These are phyloP conservation scores for Dolichoris vasculosae DNA, from an alignment of 1,140 invertebrate genomes.

Conservation along the genomic window DNA sequence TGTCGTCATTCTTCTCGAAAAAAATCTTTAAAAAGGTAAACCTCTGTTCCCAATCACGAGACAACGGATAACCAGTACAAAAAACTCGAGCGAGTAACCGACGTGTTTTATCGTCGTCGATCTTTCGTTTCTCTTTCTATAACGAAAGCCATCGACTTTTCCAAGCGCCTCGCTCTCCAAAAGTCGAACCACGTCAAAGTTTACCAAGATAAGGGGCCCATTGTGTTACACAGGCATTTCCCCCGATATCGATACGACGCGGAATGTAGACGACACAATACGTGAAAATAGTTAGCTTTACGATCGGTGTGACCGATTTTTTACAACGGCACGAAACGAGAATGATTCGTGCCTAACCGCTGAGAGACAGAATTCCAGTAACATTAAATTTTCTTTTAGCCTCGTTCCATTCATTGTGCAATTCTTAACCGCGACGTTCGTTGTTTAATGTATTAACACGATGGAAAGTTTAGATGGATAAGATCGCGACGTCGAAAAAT, in stretches of 20 bases:
- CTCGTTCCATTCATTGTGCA: no score
- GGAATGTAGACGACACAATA: not conserved
- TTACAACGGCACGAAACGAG: not conserved
- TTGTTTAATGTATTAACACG: no score
- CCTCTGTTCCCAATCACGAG: not conserved
- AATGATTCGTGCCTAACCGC: no score
- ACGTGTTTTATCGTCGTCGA: constrained; percentile 40
- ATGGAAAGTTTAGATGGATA: no score
- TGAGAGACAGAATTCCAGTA: no score
- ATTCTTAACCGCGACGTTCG: no score
- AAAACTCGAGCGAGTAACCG: not conserved
- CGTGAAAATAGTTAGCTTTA: not conserved
- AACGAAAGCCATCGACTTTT: not conserved
- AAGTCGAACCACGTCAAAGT: not conserved
- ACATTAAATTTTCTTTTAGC: no score
- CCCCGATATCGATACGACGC: not conserved
- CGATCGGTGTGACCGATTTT: not conserved
- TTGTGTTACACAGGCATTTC: not conserved
- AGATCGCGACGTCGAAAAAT: no score
- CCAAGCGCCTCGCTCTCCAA: not conserved
- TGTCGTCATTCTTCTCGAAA: no score
- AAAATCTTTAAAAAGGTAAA: not conserved
- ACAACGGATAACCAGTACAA: not conserved
- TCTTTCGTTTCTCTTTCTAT: not conserved
- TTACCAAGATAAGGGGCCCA: not conserved